phyloP scores from a whole-genome alignment of 2,888 invertebrate genomes.

The Odiellus spinosus region DNA sequence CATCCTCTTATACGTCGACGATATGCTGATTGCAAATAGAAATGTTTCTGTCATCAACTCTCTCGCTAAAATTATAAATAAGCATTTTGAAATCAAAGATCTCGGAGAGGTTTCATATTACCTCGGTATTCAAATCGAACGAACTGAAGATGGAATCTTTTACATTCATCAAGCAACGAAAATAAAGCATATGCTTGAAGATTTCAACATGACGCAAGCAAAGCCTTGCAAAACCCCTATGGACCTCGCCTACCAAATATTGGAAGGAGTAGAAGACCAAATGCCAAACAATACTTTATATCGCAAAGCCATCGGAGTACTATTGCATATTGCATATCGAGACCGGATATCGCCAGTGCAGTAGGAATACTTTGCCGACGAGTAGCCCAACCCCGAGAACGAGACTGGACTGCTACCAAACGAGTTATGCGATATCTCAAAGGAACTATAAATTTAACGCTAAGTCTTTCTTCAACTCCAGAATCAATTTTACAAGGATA shows the following conservation, averaged over 20 bases:
- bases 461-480: not conserved
- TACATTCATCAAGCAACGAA: too few species aligned
- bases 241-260: too few species aligned
- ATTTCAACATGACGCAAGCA: too few species aligned
- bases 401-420: not conserved
- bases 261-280: too few species aligned
- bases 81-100: constrained; percentile 1
- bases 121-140: constrained; percentile 5
- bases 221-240: too few species aligned
- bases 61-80: not conserved
- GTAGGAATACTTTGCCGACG: constrained; percentile 4
- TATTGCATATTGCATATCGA: constrained; percentile 15
- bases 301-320: constrained; percentile 4
- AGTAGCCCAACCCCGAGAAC: not conserved
- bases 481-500: constrained; percentile 3
- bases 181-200: too few species aligned
- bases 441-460: not conserved
- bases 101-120: too few species aligned
- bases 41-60: too few species aligned
- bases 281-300: not conserved
- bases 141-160: not conserved
- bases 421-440: not conserved
- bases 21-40: too few species aligned
- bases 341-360: constrained; percentile 16
- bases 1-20: too few species aligned